These are phyloP conservation scores for Tachina grossa DNA, from an alignment of 2,888 invertebrate species.

Conservation along the genomic window DNA sequence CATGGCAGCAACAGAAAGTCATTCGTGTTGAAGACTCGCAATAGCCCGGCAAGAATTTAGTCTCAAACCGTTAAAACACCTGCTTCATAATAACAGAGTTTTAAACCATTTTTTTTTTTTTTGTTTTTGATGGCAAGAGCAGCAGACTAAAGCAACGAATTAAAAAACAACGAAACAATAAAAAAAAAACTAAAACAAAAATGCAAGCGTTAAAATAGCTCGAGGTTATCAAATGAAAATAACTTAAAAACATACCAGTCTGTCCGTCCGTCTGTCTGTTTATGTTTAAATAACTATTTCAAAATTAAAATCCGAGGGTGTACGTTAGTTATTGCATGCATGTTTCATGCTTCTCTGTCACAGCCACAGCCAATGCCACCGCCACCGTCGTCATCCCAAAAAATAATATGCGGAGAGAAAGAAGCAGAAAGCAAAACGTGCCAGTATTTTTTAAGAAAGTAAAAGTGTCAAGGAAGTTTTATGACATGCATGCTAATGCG, in stretches of 20 bases:
- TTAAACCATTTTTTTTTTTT: constrained; percentile 4
- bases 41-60: constrained; percentile 33
- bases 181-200: constrained; percentile 4
- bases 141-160: constrained; percentile 12
- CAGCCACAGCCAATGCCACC: constrained; percentile 34
- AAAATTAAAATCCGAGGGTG: constrained; percentile 52
- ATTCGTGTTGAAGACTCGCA: not conserved
- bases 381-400: not conserved
- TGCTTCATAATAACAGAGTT: constrained; percentile 27
- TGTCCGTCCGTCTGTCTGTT: not conserved
- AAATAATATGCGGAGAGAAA: not conserved
- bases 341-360: constrained; percentile 46
- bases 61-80: constrained; percentile 44
- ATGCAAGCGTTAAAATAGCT: constrained; percentile 53
- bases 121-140: not conserved
- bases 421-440: constrained; percentile 42
- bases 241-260: constrained; percentile 15
- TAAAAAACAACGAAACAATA: too few species aligned
- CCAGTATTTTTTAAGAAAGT: constrained; percentile 59
- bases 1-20: constrained; percentile 3
- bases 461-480: constrained; percentile 70
- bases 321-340: constrained; percentile 27
- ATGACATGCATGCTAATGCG: constrained; percentile 68
- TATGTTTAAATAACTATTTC: constrained; percentile 14
- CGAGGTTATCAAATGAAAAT: constrained; percentile 45